phyloP scores from a whole-genome alignment of 2,113 vertebrate genomes.

The Cairina moschata region DNA sequence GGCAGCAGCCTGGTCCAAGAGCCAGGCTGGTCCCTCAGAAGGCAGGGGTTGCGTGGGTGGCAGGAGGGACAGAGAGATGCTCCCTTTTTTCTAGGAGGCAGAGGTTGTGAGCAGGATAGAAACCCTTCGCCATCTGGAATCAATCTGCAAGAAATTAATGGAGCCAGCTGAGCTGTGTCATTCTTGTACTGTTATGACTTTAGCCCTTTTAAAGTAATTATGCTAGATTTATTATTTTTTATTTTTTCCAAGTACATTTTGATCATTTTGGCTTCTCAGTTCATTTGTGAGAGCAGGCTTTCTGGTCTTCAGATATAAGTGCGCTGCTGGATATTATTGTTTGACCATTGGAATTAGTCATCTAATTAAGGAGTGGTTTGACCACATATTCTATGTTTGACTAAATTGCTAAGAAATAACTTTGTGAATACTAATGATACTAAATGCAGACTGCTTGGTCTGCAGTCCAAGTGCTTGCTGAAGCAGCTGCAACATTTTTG shows the following conservation, averaged over 20 bases:
- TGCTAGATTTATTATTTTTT: background rate
- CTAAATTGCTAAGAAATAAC: background rate
- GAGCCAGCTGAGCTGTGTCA: background rate
- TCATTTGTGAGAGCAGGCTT: background rate
- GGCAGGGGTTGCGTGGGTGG: background rate
- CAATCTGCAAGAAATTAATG: background rate
- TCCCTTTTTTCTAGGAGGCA: background rate
- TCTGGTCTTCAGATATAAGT: background rate
- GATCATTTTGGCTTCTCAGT: background rate
- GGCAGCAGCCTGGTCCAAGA: accelerated
- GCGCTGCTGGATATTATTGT: background rate
- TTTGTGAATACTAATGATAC: background rate
- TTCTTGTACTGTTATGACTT: background rate
- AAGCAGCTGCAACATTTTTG: background rate
- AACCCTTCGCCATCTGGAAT: accelerated
- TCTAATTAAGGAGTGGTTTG: background rate
- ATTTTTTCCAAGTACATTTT: background rate
- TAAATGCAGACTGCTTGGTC: background rate
- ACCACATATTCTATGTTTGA: background rate
- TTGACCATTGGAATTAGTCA: background rate
- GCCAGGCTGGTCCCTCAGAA: accelerated
- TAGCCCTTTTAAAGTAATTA: background rate
- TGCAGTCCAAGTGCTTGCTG: background rate
- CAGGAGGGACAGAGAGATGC: background rate
- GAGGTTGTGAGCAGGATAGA: background rate